Evolutionary conservation across 2,113 vertebrate genomes (phyloP).

Genomic region (Oostethus manadensis): DNA sequence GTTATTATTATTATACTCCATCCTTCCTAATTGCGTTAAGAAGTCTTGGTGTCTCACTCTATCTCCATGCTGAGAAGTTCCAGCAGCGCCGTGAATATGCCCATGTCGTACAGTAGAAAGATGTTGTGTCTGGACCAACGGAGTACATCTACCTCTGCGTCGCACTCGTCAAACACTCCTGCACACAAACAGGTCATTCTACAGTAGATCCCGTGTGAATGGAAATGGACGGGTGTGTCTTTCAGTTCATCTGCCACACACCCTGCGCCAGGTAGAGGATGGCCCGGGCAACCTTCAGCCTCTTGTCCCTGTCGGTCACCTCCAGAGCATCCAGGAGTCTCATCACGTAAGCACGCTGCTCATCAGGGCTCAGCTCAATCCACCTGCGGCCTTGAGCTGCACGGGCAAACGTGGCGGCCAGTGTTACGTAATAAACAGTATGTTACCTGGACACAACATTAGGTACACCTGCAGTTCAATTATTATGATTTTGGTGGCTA

Average conservation of each 20-base stretch:
- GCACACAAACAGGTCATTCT: not conserved
- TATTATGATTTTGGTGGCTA: too few relatives aligned
- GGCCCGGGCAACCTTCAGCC: constrained; percentile 83
- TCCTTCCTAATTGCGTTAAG: not conserved
- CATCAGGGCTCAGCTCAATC: constrained; percentile 75
- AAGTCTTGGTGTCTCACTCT: constrained; percentile 71
- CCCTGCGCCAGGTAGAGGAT: constrained; percentile 95
- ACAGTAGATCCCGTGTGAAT: not conserved
- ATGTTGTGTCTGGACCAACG: constrained; percentile 90
- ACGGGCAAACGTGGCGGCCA: not conserved
- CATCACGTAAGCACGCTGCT: constrained; percentile 87
- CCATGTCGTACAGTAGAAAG: constrained; percentile 92
- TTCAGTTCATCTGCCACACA: constrained; percentile 31
- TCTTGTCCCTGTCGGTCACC: constrained; percentile 84
- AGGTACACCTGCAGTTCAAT: too few relatives aligned
- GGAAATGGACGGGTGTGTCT: not conserved
- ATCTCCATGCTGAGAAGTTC: constrained; percentile 98
- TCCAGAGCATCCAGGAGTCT: constrained; percentile 87
- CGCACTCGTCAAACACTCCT: constrained; percentile 92
- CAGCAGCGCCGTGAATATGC: constrained; percentile 89
- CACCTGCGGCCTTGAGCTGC: constrained; percentile 79
- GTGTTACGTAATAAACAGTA: not conserved
- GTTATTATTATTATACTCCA: too few relatives aligned
- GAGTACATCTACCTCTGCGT: constrained; percentile 82
- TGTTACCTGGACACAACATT: too few relatives aligned